Evolutionary conservation across 2,888 invertebrate genomes (phyloP), one percentile per base, ranked within the genome.

Genomic region (Sminthurinus aureus): DNA sequence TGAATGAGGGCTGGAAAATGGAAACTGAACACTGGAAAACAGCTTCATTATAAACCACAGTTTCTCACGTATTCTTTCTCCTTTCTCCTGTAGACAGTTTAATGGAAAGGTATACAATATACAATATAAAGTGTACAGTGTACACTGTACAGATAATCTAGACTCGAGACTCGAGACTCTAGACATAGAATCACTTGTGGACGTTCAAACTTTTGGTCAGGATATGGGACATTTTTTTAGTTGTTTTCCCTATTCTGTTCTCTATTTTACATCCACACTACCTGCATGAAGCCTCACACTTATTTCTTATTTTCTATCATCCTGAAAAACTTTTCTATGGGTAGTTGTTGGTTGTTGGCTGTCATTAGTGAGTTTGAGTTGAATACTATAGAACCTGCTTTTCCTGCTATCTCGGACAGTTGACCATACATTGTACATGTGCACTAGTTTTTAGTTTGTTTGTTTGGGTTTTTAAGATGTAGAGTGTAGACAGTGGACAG

Each of bases 61-160:
- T 50, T 73, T 73, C 22, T 75, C 50, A 50, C 75, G 15, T 50
- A 75, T 50, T 38, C n/a, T n/a, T 50, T 38, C 75, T 50, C 26
- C 75, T 75, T 75, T 75, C 18, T 6, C 18, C 26, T 20, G 15
- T 50, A 11, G n/a, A 38, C 24, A 11, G 3, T 69, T 20, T n/a
- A 22, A 20, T 24, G 26, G 80, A 58, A 77, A 64, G 82, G 24
- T n/a, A 66, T 66, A 74, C 38, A 51, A 8, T 51, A 84, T 76
- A 13, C 50, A 75, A 51, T 13, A 15, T 24, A 74, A 74, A 13
- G 66, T 12, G 58, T 12, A 58, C 15, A 58, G 9, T 15, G 15
- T 64, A 64, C 64, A 64, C 9, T 64, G n/a, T 64, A n/a, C 64
- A 64, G 58, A 58, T 64, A 64, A 64, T n/a, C n/a, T n/a, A n/a